These are phyloP conservation scores for Trissonchulus latispiculum DNA, from an alignment of 2,888 invertebrate genomes.

Conservation along the genomic window DNA sequence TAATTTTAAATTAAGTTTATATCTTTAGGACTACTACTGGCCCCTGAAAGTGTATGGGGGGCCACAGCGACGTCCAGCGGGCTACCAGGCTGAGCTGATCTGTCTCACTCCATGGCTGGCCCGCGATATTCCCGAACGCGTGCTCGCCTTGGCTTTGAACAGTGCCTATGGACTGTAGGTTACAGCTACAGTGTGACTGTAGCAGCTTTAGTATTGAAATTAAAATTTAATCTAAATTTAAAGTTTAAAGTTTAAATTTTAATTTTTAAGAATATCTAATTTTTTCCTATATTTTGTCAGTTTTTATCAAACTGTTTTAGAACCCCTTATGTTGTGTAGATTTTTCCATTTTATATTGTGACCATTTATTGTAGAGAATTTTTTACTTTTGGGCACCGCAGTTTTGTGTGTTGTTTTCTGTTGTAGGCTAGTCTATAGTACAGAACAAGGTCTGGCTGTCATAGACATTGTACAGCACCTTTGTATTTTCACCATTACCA, in stretches of 20 bases:
- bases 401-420: no score
- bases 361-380: no score
- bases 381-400: no score
- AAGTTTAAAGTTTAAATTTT: no score
- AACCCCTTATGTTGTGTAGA: no score
- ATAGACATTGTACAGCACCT: constrained; percentile 81
- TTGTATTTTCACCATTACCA: constrained; percentile 67
- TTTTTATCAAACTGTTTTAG: no score
- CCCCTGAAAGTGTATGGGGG: constrained; percentile 58
- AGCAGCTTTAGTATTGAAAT: no score
- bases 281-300: no score
- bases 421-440: constrained; percentile 87
- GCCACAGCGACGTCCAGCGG: constrained; percentile 73
- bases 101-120: constrained; percentile 68
- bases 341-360: no score
- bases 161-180: constrained; percentile 94
- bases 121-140: constrained; percentile 63
- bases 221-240: no score
- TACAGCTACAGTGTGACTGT: constrained; percentile 20
- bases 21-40: constrained; percentile 5
- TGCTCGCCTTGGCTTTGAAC: constrained; percentile 82
- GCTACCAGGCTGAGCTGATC: constrained; percentile 90
- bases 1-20: no score
- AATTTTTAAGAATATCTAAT: no score
- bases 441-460: constrained; percentile 86